Conservation (phyloP, 1,140 invertebrate genomes). For the Asbolus verrucosus region DNA sequence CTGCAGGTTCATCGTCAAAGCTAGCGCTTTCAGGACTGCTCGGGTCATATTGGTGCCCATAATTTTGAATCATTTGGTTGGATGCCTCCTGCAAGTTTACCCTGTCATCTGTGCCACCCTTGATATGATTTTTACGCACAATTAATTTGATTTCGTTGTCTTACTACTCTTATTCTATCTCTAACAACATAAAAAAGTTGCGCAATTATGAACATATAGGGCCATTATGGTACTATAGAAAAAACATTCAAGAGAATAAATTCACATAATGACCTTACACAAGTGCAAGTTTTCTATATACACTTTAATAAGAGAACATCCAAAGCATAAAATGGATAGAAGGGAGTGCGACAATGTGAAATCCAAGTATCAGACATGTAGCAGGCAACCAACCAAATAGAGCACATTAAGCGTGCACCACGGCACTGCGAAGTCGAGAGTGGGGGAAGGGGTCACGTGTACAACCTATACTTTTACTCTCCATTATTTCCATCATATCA, state of each 20-base stretch:
- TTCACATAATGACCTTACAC: conserved; percentile 17
- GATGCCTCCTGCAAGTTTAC: conserved; percentile 64
- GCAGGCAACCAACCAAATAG: conserved; percentile 61
- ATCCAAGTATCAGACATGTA: conserved; percentile 59
- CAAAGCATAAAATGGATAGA: conserved; percentile 58
- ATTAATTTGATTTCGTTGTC: conserved; percentile 27
- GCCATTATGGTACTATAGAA: not conserved
- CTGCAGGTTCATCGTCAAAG: conserved; percentile 59
- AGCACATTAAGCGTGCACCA: conserved; percentile 62
- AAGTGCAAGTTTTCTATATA: conserved; percentile 54
- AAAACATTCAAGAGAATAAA: conserved; percentile 19
- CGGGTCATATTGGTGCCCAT: conserved; percentile 56
- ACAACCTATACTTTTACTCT: conserved; percentile 7
- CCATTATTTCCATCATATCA: conserved; percentile 6
- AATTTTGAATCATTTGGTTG: conserved; percentile 64
- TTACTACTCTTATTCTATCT: conserved; percentile 3
- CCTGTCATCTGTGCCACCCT: conserved; percentile 52
- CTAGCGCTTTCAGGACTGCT: conserved; percentile 60
- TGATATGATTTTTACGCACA: conserved; percentile 29
- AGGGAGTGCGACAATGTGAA: conserved; percentile 56
- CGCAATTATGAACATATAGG: conserved; percentile 18
- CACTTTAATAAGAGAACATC: conserved; percentile 56
- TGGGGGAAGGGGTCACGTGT: conserved; percentile 53
- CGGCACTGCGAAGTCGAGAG: conserved; percentile 52
- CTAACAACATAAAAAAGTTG: conserved; percentile 32